Evolutionary conservation across 2,888 invertebrate species (phyloP).

Genomic region (Lingula anatina): DNA sequence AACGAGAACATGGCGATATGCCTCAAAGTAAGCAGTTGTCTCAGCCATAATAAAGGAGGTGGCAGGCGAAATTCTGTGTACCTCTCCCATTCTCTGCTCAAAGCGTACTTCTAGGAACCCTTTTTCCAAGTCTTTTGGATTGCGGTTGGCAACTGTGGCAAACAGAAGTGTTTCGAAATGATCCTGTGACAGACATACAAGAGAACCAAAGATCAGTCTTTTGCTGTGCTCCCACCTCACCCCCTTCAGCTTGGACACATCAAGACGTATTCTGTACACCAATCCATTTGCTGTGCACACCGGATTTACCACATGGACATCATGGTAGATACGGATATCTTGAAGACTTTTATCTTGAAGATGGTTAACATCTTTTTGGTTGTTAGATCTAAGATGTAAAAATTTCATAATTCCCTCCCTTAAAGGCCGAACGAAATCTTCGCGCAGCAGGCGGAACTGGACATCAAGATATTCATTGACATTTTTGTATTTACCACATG

Average conservation of each 20-base stretch:
- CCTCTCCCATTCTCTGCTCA: conserved; percentile 16
- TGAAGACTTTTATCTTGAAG: conserved; percentile 5
- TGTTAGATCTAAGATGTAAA: conserved; percentile 21
- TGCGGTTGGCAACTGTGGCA: conserved; percentile 58
- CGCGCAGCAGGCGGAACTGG: conserved; percentile 72
- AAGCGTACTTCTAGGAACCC: conserved; percentile 40
- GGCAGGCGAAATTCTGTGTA: conserved; percentile 20
- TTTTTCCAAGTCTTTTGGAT: conserved; percentile 10
- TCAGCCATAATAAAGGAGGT: conserved; percentile 63
- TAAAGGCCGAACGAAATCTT: conserved; percentile 74
- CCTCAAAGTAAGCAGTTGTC: conserved; percentile 75
- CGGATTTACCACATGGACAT: conserved; percentile 30
- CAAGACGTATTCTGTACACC: conserved; percentile 25
- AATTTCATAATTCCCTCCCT: conserved; percentile 64
- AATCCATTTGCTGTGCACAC: conserved; percentile 26
- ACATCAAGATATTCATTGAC: conserved; percentile 69
- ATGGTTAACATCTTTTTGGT: conserved; percentile 13
- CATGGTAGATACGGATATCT: conserved; percentile 29
- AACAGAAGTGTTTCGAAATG: conserved; percentile 65
- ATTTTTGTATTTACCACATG: conserved; percentile 63
- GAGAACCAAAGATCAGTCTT: conserved; percentile 65
- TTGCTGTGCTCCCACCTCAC: conserved; percentile 56
- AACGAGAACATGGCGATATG: conserved; percentile 69
- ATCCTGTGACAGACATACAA: conserved; percentile 66
- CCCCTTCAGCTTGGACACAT: conserved; percentile 11